These are phyloP conservation scores for Antheraea yamamai DNA, from an alignment of 2,888 invertebrate genomes.

Conservation along the genomic window DNA sequence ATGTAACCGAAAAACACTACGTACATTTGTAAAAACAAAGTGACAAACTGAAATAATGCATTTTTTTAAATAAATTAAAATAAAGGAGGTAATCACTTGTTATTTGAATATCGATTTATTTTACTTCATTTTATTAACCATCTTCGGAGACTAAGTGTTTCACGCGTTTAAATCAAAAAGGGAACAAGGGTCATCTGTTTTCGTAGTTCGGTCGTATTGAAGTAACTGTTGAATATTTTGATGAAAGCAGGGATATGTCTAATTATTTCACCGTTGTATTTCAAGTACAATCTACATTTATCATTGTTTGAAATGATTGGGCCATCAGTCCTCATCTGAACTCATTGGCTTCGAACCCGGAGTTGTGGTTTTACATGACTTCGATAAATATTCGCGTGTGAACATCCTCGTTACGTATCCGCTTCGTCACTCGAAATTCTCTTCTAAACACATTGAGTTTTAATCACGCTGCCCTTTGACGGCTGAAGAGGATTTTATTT, in stretches of 20 bases:
- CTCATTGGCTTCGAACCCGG: slow-evolving; percentile 1
- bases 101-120: no score
- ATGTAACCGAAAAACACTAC: no score
- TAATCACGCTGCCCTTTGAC: slow-evolving; percentile 14
- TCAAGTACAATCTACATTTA: neutral
- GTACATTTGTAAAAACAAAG: no score
- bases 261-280: neutral
- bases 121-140: no score
- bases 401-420: slow-evolving; percentile 22
- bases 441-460: slow-evolving; percentile 21
- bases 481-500: slow-evolving; percentile 5
- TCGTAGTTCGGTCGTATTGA: no score
- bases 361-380: slow-evolving; percentile 27
- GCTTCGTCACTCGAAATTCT: slow-evolving; percentile 15
- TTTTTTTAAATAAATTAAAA: no score
- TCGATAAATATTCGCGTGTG: slow-evolving; percentile 34
- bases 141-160: no score
- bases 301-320: neutral
- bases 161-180: no score
- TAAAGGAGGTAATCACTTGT: no score
- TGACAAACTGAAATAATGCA: no score
- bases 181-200: no score
- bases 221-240: neutral
- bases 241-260: neutral
- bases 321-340: neutral